Evolutionary conservation across 1,140 invertebrate species (phyloP), one percentile per base, ranked within the genome.

Genomic region (Drosophila sucinea): DNA sequence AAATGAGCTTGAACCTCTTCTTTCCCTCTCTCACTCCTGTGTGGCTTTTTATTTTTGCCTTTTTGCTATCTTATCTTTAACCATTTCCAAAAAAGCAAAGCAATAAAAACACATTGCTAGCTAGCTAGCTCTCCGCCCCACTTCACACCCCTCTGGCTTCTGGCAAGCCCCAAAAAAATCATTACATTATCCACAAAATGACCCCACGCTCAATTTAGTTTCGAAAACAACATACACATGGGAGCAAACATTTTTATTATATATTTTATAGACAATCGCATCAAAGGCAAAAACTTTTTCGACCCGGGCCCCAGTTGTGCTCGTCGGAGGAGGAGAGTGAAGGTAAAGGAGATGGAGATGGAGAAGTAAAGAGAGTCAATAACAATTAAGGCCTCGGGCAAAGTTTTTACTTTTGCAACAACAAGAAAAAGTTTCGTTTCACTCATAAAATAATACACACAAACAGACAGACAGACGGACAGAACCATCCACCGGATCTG

Each of bases 371-470:
- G 77, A 75, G 79, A 86, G 79, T 86, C 82, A 87, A 86, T 86
- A 86, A 86, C 76, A 86, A 86, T 86, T 86, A 86, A 68, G 82
- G 83, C 71, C 71, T 66, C 60, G 41, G 66, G 63, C 63, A 79
- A 87, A 87, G 72, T 83, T 86, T 77, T 81, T 79, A 33, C 61
- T 60, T 47, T 63, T 62, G 60, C 40, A 44, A 30, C 56, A 61
- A 70, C 40, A 44, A 30, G 56, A 62, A 70, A 70, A 60, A 56
- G 64, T 70, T 56, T n/a, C 29, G 41, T 60, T 54, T 54, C 44
- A 10, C 33, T 70, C 54, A 61, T 44, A 35, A 35, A 10, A 60
- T 55, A 40, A 29, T 33, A 55, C 7, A 61, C 11, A 23, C 25
- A 44, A 0, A 27, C 25, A 10, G 17, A 56, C 32, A 4, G 4